Evolutionary conservation across 2,888 invertebrate species (phyloP), one percentile per base, ranked within the genome.

Genomic region (Pteria penguin): DNA sequence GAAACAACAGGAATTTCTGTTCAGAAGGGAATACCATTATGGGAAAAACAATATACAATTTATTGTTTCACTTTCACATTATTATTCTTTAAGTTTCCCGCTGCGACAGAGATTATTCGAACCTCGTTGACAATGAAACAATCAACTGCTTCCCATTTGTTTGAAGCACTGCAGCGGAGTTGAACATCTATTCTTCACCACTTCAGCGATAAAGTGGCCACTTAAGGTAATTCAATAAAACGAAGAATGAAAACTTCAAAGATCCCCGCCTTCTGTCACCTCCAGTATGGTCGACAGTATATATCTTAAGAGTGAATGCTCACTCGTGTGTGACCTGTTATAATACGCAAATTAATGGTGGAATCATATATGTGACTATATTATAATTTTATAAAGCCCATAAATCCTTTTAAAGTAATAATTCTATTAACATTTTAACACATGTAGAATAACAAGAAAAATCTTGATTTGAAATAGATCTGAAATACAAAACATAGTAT

Each of bases 201-300:
- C 18, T 45, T 45, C 45, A 45, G 18, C 45, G 45, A 8, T 45
- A 45, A 36, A 36, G 65, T 36, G 36, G 11, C 65, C 65, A 65
- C 65, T 65, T 36, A 24, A 45, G 32, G 65, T 36, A 65, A 65
- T 65, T 65, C 32, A 36, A 36, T 36, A 36, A 36, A 65, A 65
- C 26, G 36, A 36, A 36, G 36, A 65, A 65, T 26, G 36, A 65
- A 65, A 36, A 65, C 26, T 11, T 65, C 65, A 65, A 65, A 65
- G 45, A 65, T 36, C 65, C 24, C 22, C 22, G 8, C 65, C 65
- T 22, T 65, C 65, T 65, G 65, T 65, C 65, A 36, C 65, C 8
- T 45, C 8, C 45, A 45, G 18, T 45, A 45, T 45, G 45, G 45
- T 14, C 18, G n/a, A n/a, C n/a, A n/a, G n/a, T n/a, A n/a, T n/a